These are phyloP conservation scores for Epinotia nisella DNA, from an alignment of 2,888 invertebrate genomes.

Conservation along the genomic window DNA sequence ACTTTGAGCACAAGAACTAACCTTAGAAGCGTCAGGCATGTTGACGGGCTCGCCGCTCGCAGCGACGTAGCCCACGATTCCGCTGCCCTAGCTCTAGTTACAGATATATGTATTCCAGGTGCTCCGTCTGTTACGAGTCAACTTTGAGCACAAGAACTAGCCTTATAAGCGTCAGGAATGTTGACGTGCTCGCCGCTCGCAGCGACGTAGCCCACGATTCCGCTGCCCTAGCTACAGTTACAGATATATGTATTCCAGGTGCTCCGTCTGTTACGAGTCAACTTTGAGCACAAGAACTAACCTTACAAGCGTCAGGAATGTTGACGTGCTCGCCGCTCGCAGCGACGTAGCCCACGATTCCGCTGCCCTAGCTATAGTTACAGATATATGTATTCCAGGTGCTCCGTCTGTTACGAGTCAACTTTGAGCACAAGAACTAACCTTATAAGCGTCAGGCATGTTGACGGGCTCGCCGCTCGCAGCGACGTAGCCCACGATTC, in stretches of 20 bases:
- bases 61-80: slow-evolving; percentile 97
- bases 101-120: too few relatives aligned
- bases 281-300: slow-evolving; percentile 57
- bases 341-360: slow-evolving; percentile 97
- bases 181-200: slow-evolving; percentile 97
- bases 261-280: not conserved
- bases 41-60: slow-evolving; percentile 97
- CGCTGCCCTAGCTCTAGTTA: too few relatives aligned
- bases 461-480: slow-evolving; percentile 97
- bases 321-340: slow-evolving; percentile 97
- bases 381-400: too few relatives aligned
- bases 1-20: slow-evolving; percentile 57
- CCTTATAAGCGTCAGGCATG: slow-evolving; percentile 98
- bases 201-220: slow-evolving; percentile 97
- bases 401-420: not conserved
- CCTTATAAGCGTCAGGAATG: slow-evolving; percentile 98
- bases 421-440: slow-evolving; percentile 57
- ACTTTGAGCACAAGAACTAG: slow-evolving; percentile 57
- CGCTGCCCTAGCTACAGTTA: too few relatives aligned
- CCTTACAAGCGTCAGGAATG: slow-evolving; percentile 98
- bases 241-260: too few relatives aligned
- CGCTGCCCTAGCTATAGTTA: too few relatives aligned
- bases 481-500: slow-evolving; percentile 59
- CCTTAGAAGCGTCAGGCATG: slow-evolving; percentile 98
- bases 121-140: not conserved